A percentile compares a stretch with the other conserved stretches of the same genome.
phyloP scores from a whole-genome alignment of 2,113 vertebrate genomes.

The Sinocyclocheilus rhinocerous region DNA sequence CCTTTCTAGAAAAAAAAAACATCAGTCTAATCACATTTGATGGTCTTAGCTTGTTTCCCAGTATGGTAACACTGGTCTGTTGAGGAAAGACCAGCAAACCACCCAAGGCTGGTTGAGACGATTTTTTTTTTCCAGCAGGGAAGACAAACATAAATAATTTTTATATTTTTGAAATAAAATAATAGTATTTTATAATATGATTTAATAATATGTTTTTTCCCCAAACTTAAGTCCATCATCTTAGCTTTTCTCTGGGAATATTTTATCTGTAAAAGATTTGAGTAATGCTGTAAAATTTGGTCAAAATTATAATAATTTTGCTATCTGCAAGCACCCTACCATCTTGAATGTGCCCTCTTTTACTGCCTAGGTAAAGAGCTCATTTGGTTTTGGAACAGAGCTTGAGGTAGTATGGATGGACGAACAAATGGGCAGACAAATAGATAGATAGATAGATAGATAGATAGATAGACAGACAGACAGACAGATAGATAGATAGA shows the following conservation, averaged over 20 bases:
- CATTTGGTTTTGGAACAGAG: not conserved
- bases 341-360: not conserved
- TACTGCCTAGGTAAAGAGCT: not conserved
- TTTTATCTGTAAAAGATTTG: not conserved
- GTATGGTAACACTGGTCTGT: not conserved
- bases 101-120: not conserved
- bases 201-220: no score
- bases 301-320: not conserved
- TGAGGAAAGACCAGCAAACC: not conserved
- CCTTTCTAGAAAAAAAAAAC: not conserved
- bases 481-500: not conserved
- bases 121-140: no score
- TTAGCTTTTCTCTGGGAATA: not conserved
- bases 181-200: no score
- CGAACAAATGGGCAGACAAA: not conserved
- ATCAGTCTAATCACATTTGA: not conserved
- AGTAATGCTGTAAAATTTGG: not conserved
- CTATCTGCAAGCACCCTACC: not conserved
- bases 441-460: not conserved
- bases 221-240: no score
- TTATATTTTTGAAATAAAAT: no score
- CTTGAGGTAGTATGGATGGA: not conserved
- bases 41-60: not conserved
- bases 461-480: not conserved
- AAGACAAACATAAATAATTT: no score